Percentiles rank a stretch among this genome's conserved stretches.
Conservation (phyloP, 1,140 invertebrate species). For the Caenorhabditis inopinata region DNA sequence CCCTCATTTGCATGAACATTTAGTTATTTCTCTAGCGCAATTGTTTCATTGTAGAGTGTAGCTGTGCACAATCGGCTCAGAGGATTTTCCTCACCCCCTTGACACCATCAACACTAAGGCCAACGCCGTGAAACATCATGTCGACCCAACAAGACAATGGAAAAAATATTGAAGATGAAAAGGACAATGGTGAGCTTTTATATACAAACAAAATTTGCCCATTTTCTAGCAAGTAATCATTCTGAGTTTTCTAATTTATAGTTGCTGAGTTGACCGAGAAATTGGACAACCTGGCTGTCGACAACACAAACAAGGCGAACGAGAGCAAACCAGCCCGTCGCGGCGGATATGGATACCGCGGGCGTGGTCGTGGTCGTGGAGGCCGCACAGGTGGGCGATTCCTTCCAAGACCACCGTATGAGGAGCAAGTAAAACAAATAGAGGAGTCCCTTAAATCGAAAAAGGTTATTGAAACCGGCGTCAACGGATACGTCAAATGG, state of each 20-base stretch:
- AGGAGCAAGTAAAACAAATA: slow-evolving; percentile 3
- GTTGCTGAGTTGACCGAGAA: slow-evolving; percentile 24
- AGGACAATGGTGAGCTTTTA: slow-evolving; percentile 8
- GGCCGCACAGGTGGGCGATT: background rate
- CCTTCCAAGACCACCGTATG: slow-evolving; percentile 22
- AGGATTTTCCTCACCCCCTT: slow-evolving; percentile 33
- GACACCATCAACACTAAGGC: slow-evolving; percentile 23
- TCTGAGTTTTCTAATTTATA: background rate
- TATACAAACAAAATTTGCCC: too few species aligned
- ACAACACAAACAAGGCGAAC: slow-evolving; percentile 26
- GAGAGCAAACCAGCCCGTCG: background rate
- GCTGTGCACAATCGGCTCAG: slow-evolving; percentile 18
- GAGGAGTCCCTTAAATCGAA: slow-evolving; percentile 3
- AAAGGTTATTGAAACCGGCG: background rate
- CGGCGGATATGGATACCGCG: background rate
- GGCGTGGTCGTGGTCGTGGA: slow-evolving; percentile 2
- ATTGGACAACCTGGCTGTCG: slow-evolving; percentile 22
- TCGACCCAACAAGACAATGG: slow-evolving; percentile 20
- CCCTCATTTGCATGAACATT: background rate
- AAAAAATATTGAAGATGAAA: background rate
- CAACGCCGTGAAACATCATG: slow-evolving; percentile 27
- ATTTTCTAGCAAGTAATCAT: too few species aligned
- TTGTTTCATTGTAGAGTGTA: background rate
- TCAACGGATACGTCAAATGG: slow-evolving; percentile 24
- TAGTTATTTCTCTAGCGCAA: too few species aligned